Conservation (phyloP, 2,888 invertebrate genomes). For the Polietes domitor region DNA sequence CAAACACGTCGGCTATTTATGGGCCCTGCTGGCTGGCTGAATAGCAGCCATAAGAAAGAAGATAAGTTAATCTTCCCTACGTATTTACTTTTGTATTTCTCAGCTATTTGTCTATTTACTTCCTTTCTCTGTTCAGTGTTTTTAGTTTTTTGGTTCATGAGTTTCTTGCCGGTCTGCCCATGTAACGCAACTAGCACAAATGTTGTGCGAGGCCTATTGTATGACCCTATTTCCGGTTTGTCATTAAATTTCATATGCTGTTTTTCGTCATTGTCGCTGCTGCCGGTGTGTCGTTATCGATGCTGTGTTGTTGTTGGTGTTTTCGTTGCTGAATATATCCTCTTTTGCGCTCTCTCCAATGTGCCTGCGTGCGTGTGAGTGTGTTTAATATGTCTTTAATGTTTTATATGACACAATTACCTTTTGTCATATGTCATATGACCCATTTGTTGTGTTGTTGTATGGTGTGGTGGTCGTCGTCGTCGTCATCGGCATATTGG, state of each 20-base stretch:
- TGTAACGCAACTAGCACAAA: conserved; percentile 25
- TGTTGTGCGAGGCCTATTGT: conserved; percentile 45
- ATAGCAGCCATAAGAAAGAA: conserved; percentile 22
- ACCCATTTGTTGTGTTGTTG: conserved; percentile 42
- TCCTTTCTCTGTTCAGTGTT: conserved; percentile 43
- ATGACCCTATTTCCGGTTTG: conserved; percentile 66
- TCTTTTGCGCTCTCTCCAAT: neutral
- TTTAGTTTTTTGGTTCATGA: conserved; percentile 17
- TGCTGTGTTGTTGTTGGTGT: conserved; percentile 23
- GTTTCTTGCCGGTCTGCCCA: conserved; percentile 29
- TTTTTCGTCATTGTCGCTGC: conserved; percentile 1
- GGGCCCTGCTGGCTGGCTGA: conserved; percentile 1
- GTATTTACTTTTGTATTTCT: conserved; percentile 41
- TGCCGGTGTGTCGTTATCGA: neutral
- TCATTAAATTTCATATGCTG: conserved; percentile 47
- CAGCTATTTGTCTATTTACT: conserved; percentile 64
- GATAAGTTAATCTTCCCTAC: conserved; percentile 60
- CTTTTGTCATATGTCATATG: conserved; percentile 49
- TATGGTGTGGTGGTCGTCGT: conserved; percentile 36
- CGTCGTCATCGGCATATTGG: too few species aligned
- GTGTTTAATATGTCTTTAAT: conserved; percentile 43
- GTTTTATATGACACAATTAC: conserved; percentile 62
- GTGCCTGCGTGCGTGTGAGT: neutral
- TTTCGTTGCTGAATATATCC: conserved; percentile 20
- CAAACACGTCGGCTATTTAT: conserved; percentile 11